Conservation (phyloP, 2,888 invertebrate species). For the Cheilosia urbana region DNA sequence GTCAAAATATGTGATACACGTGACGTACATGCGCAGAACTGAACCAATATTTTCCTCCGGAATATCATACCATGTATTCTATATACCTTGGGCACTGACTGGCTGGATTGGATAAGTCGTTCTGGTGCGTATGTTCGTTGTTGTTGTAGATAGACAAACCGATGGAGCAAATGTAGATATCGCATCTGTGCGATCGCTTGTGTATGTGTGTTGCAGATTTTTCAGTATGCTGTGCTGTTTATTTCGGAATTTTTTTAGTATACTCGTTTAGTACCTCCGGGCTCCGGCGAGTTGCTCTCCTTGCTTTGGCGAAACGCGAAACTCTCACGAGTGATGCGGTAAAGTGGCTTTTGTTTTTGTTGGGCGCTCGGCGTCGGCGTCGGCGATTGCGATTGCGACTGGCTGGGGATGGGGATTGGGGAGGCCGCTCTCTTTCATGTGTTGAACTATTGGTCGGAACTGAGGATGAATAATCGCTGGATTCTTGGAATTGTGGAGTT, state of each 20-base stretch:
- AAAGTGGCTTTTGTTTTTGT: constrained; percentile 25
- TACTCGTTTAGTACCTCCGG: background rate
- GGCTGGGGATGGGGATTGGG: constrained; percentile 62
- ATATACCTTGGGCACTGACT: too few relatives aligned
- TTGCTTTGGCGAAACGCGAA: constrained; percentile 13
- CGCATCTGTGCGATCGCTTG: constrained; percentile 23
- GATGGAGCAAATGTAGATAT: constrained; percentile 63
- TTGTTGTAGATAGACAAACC: constrained; percentile 55
- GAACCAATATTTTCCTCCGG: too few relatives aligned
- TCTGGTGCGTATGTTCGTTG: constrained; percentile 15
- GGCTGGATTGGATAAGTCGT: constrained; percentile 21
- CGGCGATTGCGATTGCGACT: background rate
- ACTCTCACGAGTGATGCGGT: constrained; percentile 8
- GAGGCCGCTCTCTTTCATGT: constrained; percentile 41
- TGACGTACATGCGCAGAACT: too few relatives aligned
- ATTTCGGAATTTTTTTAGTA: constrained; percentile 9
- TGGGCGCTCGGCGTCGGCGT: background rate
- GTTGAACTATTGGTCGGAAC: constrained; percentile 59
- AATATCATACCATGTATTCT: too few relatives aligned
- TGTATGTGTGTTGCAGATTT: constrained; percentile 57
- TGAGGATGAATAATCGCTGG: constrained; percentile 66
- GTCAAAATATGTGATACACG: too few relatives aligned
- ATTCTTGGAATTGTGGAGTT: constrained; percentile 63
- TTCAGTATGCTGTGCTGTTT: constrained; percentile 45
- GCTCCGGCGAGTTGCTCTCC: background rate